These are phyloP conservation scores for Mythimna loreyi DNA, from an alignment of 2,888 invertebrate species.

Conservation along the genomic window DNA sequence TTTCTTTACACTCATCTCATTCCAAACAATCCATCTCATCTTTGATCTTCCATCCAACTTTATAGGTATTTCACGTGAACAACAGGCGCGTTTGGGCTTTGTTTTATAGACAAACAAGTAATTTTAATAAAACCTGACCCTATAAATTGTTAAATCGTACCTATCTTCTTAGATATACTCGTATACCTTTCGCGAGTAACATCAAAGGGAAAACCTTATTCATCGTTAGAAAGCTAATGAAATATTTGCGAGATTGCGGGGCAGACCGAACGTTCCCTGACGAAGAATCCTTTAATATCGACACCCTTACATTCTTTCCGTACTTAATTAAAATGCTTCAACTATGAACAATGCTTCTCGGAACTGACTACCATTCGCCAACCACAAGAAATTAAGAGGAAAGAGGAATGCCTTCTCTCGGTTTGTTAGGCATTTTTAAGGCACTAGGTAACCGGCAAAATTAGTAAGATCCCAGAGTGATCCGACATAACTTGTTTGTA, in stretches of 20 bases:
- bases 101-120: too few species aligned
- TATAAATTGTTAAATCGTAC: not conserved
- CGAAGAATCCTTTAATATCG: constrained; percentile 35
- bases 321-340: constrained; percentile 22
- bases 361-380: not conserved
- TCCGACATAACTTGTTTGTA: too few species aligned
- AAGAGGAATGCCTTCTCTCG: not conserved
- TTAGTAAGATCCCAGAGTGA: too few species aligned
- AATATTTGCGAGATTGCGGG: constrained; percentile 24
- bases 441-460: too few species aligned
- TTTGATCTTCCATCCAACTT: too few species aligned
- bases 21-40: too few species aligned
- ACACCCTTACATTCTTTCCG: constrained; percentile 9
- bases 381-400: too few species aligned
- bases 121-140: not conserved
- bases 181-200: not conserved
- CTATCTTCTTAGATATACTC: too few species aligned
- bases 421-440: too few species aligned
- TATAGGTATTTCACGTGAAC: too few species aligned
- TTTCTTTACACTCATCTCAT: too few species aligned
- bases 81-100: too few species aligned
- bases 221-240: constrained; percentile 27
- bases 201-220: constrained; percentile 6
- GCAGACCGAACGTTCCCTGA: not conserved
- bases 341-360: not conserved